Percentiles rank a stretch among this genome's conserved stretches.
phyloP scores from a whole-genome alignment of 2,113 vertebrate species.

The Lepidothrix coronata region DNA sequence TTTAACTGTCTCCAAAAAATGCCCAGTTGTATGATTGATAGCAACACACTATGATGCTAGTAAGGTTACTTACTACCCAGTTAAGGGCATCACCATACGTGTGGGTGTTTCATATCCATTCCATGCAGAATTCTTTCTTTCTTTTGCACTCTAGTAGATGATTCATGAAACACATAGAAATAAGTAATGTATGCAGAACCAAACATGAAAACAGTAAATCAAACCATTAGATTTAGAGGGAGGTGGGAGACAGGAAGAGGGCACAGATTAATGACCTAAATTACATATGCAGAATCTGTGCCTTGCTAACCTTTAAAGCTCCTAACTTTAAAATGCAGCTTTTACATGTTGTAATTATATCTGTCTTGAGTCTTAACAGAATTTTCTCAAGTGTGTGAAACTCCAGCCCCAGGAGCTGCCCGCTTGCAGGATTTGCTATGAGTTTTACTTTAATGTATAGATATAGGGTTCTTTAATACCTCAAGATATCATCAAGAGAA shows the following conservation, averaged over 20 bases:
- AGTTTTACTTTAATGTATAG: too few relatives aligned
- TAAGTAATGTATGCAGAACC: background rate
- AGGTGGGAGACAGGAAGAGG: background rate
- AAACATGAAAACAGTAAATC: background rate
- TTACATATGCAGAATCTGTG: background rate
- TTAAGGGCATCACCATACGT: background rate
- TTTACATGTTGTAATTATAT: background rate
- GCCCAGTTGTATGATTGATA: background rate
- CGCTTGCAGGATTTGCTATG: too few relatives aligned
- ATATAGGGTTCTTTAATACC: too few relatives aligned
- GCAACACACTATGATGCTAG: accelerated
- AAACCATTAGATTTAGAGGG: background rate
- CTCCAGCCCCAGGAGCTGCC: too few relatives aligned
- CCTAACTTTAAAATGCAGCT: background rate
- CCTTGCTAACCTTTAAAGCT: background rate
- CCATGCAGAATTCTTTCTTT: background rate
- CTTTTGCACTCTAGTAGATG: background rate
- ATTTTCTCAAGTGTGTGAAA: background rate
- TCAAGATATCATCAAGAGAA: too few relatives aligned
- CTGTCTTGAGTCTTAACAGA: background rate
- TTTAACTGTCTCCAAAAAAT: background rate
- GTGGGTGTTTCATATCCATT: background rate
- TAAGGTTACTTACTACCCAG: background rate
- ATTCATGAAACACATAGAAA: background rate
- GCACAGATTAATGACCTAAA: background rate